Percentiles rank a stretch among this genome's conserved stretches.
These are phyloP conservation scores for Orientallactaga bullata DNA, from an alignment of 2,113 vertebrate genomes.

Conservation along the genomic window DNA sequence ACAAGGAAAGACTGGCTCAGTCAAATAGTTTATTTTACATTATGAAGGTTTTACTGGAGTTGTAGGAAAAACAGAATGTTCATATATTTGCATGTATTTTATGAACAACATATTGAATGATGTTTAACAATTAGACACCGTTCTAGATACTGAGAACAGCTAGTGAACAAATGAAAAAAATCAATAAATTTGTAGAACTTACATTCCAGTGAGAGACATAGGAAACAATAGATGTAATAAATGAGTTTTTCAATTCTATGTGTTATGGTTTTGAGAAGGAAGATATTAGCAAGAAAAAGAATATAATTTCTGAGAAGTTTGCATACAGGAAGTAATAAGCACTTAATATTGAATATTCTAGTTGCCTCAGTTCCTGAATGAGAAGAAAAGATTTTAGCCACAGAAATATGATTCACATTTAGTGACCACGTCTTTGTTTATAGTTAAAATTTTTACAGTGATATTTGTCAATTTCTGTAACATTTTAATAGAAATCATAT, in stretches of 20 bases:
- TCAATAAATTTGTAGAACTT: neutral
- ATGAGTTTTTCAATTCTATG: too few relatives aligned
- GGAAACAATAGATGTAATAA: neutral
- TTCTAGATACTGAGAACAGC: neutral
- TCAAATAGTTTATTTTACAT: slow-evolving; percentile 20
- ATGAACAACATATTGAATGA: neutral
- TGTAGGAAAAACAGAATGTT: neutral
- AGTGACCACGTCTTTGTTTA: too few relatives aligned
- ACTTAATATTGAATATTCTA: too few relatives aligned
- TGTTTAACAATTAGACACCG: neutral
- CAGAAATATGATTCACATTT: neutral
- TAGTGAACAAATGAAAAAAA: neutral
- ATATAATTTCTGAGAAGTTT: too few relatives aligned
- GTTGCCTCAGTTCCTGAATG: neutral
- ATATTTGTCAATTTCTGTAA: neutral
- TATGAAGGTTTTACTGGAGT: neutral
- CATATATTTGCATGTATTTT: slow-evolving; percentile 26
- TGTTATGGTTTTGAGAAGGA: too few relatives aligned
- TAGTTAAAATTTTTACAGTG: neutral
- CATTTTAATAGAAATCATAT: neutral
- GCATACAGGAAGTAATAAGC: too few relatives aligned
- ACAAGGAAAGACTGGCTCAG: neutral
- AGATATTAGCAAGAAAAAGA: too few relatives aligned
- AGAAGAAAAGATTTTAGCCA: neutral
- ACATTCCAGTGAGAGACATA: neutral